Evolutionary conservation across 2,888 invertebrate species (phyloP), one percentile per base, ranked within the genome.

Genomic region (Stomorhina lunata): DNA sequence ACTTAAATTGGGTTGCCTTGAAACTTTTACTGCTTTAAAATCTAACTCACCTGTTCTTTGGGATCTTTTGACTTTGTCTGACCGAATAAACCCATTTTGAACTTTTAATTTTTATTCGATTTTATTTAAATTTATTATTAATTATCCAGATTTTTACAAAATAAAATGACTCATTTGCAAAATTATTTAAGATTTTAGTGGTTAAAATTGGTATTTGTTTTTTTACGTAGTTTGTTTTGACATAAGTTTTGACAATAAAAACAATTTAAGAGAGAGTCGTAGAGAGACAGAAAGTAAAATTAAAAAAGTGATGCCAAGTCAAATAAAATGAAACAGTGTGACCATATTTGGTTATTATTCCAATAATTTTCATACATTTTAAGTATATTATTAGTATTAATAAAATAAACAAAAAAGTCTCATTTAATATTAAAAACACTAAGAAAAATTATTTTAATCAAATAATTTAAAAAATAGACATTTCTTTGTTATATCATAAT

Each of bases 61-160:
- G 97, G 97, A 92, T 95, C 95, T 88, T 95, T 94, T 86, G 96
- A 95, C 6, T 94, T 94, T 48, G 95, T 94, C 93, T 97, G 97
- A 25, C 98, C 97, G 91, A 98, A 98, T 86, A 98, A 77, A 20
- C 84, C 86, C 86, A 84, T 85, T 59, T 12, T 50, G 4, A 22
- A 53, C 43, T 34, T 76, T 45, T 20, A 63, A n/a, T 34, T 22
- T 73, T 20, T 57, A 53, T 45, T 40, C 32, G 6, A 10, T 43
- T 76, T 72, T 25, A 45, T 66, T 55, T 7, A 65, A 78, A 53
- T 25, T 25, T 40, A 7, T 50, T 20, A 53, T 79, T 50, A 15
- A 59, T 50, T 66, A 68, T 17, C 17, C 27, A 15, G 7, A 59
- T 59, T 22, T 50, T 65, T 68, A 29, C 25, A 22, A 22, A 17